Percentiles rank a stretch among this genome's conserved stretches.
Evolutionary conservation across 2,888 invertebrate genomes (phyloP).

Genomic region (Liodrosophila aerea): DNA sequence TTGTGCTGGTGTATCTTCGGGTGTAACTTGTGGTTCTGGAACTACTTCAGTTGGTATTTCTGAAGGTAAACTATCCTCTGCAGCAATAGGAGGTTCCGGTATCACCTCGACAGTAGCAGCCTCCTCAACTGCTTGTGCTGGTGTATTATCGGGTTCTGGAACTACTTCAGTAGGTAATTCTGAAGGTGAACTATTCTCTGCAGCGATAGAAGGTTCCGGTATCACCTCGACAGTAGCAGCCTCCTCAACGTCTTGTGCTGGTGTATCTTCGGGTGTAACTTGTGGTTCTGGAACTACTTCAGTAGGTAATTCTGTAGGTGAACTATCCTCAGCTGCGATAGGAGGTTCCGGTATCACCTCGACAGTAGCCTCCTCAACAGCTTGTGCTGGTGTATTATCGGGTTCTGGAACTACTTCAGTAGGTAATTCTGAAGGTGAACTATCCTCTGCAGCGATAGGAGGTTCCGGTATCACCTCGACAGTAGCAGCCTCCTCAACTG

Average conservation of each 20-base stretch:
- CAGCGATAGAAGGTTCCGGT: too few species aligned
- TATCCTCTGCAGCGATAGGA: not conserved
- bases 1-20: not conserved
- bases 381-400: not conserved
- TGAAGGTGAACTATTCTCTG: not conserved
- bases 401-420: not conserved
- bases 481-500: not conserved
- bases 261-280: not conserved
- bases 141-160: not conserved
- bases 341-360: not conserved
- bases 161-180: not conserved
- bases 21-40: not conserved
- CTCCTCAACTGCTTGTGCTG: not conserved
- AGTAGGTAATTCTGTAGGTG: too few species aligned
- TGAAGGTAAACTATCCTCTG: not conserved
- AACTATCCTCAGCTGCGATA: not conserved
- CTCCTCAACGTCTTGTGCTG: slow-evolving; percentile 1
- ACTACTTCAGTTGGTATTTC: not conserved
- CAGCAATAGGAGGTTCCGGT: not conserved
- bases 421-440: too few species aligned
- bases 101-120: not conserved
- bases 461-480: not conserved
- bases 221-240: not conserved
- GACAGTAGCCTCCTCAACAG: not conserved
- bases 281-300: not conserved